These are phyloP conservation scores for Dryococelus australis DNA, from an alignment of 2,888 invertebrate genomes.

Conservation along the genomic window DNA sequence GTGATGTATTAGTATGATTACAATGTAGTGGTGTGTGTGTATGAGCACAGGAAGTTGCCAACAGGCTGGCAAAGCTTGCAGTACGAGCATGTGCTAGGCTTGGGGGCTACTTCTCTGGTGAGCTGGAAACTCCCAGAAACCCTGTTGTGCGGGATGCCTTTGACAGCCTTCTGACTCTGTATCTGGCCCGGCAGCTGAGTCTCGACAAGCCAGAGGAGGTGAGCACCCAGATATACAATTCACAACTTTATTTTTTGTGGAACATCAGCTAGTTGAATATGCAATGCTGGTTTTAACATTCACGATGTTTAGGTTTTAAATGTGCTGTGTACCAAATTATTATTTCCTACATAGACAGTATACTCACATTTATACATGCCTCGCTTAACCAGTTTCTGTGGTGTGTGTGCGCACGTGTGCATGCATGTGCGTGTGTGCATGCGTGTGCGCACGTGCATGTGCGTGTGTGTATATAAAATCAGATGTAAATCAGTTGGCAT, in stretches of 20 bases:
- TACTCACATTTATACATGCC: too few species aligned
- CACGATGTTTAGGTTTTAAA: background rate
- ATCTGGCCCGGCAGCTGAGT: slow-evolving; percentile 79
- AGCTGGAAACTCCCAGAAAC: slow-evolving; percentile 64
- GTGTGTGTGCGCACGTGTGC: too few species aligned
- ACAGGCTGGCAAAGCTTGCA: slow-evolving; percentile 88
- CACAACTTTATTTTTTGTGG: background rate
- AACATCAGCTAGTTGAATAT: too few species aligned
- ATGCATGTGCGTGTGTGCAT: too few species aligned
- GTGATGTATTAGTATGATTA: background rate
- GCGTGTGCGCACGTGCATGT: too few species aligned
- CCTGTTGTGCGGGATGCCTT: slow-evolving; percentile 69
- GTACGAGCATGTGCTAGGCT: slow-evolving; percentile 85
- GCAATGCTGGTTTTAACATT: background rate
- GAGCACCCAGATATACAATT: slow-evolving; percentile 39
- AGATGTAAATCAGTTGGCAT: too few species aligned
- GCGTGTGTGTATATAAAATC: too few species aligned
- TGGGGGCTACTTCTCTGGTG: slow-evolving; percentile 72
- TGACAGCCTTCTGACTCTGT: slow-evolving; percentile 81
- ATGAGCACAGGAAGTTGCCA: slow-evolving; percentile 83
- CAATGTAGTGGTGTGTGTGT: background rate
- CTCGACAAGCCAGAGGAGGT: slow-evolving; percentile 80
- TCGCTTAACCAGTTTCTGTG: too few species aligned
- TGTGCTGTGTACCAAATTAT: background rate
- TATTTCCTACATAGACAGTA: too few species aligned